Evolutionary conservation across 2,797 vertebrate genomes (phyloP).

Genomic region (Rhabdophis nuchalis): DNA sequence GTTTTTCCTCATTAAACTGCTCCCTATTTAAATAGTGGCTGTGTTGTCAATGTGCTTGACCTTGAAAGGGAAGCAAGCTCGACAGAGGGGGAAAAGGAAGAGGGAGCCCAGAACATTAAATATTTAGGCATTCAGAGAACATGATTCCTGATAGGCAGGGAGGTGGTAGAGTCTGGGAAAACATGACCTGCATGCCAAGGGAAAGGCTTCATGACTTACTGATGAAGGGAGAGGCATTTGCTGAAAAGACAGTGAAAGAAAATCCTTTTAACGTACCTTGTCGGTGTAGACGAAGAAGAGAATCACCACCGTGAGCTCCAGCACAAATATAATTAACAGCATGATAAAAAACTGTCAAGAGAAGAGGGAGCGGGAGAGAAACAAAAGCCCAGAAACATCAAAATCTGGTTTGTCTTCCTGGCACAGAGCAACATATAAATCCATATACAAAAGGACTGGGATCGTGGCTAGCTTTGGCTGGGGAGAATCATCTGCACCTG

Average conservation of each 20-base stretch:
- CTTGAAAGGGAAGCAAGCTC: slow-evolving; percentile 48
- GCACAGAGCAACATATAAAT: slow-evolving; percentile 24
- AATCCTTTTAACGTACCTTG: slow-evolving; percentile 76
- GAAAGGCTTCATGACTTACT: slow-evolving; percentile 62
- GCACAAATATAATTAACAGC: slow-evolving; percentile 90
- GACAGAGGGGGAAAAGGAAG: slow-evolving; percentile 13
- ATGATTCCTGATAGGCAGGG: slow-evolving; percentile 42
- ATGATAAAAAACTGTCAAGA: slow-evolving; percentile 90
- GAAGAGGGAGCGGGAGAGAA: slow-evolving; percentile 58
- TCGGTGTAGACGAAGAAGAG: slow-evolving; percentile 94
- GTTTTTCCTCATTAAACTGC: background rate
- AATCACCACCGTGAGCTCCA: slow-evolving; percentile 88
- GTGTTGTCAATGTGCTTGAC: slow-evolving; percentile 44
- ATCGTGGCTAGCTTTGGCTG: background rate
- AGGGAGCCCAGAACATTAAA: background rate
- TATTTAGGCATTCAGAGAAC: slow-evolving; percentile 56
- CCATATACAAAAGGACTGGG: slow-evolving; percentile 13
- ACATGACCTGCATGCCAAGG: slow-evolving; percentile 58
- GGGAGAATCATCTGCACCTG: background rate
- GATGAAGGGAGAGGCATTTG: slow-evolving; percentile 54
- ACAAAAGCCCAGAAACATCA: slow-evolving; percentile 46
- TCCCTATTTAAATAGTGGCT: slow-evolving; percentile 14
- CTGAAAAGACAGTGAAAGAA: slow-evolving; percentile 54
- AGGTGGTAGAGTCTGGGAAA: slow-evolving; percentile 39
- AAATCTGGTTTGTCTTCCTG: slow-evolving; percentile 45